Base-by-base conservation (phyloP, 2,113 vertebrate species). In the Ptilorrhoa leucosticta region DNA sequence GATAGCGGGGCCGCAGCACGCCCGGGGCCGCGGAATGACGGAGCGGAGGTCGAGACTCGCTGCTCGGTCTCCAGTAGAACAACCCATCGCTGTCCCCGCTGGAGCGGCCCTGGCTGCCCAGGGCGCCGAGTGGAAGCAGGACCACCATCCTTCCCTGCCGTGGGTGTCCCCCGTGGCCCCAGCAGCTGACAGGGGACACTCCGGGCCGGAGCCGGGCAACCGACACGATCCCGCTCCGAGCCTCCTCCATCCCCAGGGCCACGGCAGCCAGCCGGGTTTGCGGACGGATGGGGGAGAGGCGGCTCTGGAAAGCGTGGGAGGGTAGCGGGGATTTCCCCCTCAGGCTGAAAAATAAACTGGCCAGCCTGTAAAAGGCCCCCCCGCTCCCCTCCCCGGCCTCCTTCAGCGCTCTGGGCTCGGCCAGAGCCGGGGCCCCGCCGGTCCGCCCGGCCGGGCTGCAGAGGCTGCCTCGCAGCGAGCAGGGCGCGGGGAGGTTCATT, bases 401-500 rank as follows among this genome's bases (percentile, higher is more conserved):
- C 15, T 66, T 71, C 65, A 22, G 33, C 63, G 16, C 35, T n/a
- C 37, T 2, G 88, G 51, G 87, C 77, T 39, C 57, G 3, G 72
- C 30, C 77, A 2, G 12, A 33, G 77, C 68, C 51, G 15, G 15
- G 23, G 10, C 20, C n/a, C 44, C 56, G 5, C 15, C 64, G 26
- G 45, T 44, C 10, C 22, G 58, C 31, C 71, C 27, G 5, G 57
- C 63, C 56, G 20, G 15, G 85, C 60, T 53, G 65, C 71, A 13
- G 11, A 17, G 45, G 27, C 86, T 11, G 87, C 61, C 75, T 21
- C 13, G 39, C 71, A 15, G 54, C 20, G 28, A 77, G 76, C 75
- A 2, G 70, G 60, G 78, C 11, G n/a, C 56, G 17, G 89, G 73
- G 60, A 75, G 77, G 92, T 91, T 96, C 95, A 89, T 80, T 94